Conservation (phyloP, 1,140 invertebrate species). For the Hormaphis cornu region DNA sequence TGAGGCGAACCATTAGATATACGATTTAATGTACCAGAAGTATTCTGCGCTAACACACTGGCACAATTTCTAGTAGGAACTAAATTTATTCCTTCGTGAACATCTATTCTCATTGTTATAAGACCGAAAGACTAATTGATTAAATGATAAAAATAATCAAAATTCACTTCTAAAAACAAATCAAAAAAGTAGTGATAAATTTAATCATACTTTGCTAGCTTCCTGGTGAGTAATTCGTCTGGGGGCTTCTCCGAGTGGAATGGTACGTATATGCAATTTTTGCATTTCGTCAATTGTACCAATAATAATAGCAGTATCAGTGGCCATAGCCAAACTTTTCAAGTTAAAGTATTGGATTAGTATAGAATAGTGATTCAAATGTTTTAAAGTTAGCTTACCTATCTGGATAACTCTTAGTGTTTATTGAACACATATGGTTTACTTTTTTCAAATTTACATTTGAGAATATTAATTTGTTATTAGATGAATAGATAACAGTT, state of each 20-base stretch:
- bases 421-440: constrained; percentile 95
- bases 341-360: constrained; percentile 4
- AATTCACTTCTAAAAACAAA: neutral
- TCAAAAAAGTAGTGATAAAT: constrained; percentile 11
- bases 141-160: neutral
- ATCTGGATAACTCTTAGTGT: constrained; percentile 88
- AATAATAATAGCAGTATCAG: constrained; percentile 86
- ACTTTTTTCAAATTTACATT: constrained; percentile 98
- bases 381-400: constrained; percentile 47
- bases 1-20: constrained; percentile 42
- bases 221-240: constrained; percentile 92
- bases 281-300: constrained; percentile 99
- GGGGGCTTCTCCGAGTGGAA: constrained; percentile 87
- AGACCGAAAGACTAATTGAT: constrained; percentile 80
- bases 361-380: neutral
- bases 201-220: constrained; percentile 58
- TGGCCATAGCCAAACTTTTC: constrained; percentile 79
- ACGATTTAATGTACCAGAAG: constrained; percentile 42
- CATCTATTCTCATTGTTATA: constrained; percentile 79
- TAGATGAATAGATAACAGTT: constrained; percentile 97
- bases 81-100: constrained; percentile 60
- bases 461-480: constrained; percentile 97
- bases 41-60: constrained; percentile 60
- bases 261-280: constrained; percentile 91
- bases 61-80: constrained; percentile 63